Conservation (phyloP, 2,113 vertebrate genomes). For the Sapajus apella region DNA sequence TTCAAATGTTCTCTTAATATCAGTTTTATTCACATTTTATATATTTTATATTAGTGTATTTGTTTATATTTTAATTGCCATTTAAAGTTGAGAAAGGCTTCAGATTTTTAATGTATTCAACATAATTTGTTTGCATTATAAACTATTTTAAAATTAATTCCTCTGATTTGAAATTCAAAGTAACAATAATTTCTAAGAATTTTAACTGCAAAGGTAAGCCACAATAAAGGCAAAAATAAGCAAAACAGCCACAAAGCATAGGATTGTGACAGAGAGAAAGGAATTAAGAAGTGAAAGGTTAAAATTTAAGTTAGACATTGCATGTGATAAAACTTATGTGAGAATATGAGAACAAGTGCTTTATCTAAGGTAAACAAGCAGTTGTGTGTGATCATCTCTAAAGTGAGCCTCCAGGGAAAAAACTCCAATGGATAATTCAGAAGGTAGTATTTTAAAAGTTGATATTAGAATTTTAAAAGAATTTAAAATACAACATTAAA, state of each 20-base stretch:
- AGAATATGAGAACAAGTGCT: background rate
- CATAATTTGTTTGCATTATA: background rate
- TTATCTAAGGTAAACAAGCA: background rate
- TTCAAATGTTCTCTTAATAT: background rate
- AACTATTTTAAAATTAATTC: slow-evolving; percentile 27
- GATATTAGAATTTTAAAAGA: background rate
- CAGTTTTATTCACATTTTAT: background rate
- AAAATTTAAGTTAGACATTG: background rate
- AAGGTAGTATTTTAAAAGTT: slow-evolving; percentile 13
- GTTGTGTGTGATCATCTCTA: background rate
- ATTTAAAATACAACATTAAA: background rate
- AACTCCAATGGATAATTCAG: background rate
- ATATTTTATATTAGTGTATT: background rate
- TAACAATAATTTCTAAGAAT: background rate
- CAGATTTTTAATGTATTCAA: background rate
- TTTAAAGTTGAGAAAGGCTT: slow-evolving; percentile 6
- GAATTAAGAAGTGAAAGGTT: background rate
- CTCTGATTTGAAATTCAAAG: slow-evolving; percentile 10
- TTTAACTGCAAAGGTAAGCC: background rate
- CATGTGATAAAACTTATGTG: background rate
- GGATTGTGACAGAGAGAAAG: background rate
- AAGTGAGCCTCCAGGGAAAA: background rate
- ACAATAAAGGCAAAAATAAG: background rate
- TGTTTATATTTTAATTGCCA: background rate
- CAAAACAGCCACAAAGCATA: background rate